Conservation (phyloP, 1,140 invertebrate genomes). For the Apis laboriosa region DNA sequence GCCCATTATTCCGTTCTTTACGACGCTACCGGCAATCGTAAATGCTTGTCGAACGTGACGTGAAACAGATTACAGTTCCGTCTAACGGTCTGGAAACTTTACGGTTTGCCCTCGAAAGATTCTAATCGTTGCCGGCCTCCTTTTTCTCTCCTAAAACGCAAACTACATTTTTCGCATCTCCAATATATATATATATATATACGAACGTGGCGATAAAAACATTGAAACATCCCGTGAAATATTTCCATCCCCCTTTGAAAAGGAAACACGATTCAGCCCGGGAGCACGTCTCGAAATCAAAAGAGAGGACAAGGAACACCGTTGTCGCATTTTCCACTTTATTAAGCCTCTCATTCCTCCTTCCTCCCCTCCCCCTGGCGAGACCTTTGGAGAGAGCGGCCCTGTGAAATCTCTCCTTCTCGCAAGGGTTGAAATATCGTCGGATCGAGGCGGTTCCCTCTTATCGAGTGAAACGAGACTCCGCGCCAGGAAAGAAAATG, state of each 20-base stretch:
- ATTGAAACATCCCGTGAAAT: background rate
- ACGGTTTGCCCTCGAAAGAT: background rate
- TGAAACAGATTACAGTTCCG: constrained; percentile 25
- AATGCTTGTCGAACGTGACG: constrained; percentile 27
- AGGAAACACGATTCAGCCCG: background rate
- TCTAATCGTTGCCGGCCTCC: background rate
- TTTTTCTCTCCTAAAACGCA: background rate
- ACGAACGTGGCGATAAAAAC: background rate
- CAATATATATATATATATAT: too few species aligned
- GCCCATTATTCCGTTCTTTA: constrained; percentile 26
- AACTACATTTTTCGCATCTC: too few species aligned
- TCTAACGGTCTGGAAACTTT: constrained; percentile 24
- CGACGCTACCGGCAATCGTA: constrained; percentile 14
- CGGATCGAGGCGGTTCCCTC: constrained; percentile 69
- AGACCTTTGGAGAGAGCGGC: background rate
- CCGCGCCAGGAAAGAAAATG: constrained; percentile 73
- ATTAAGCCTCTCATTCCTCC: constrained; percentile 27
- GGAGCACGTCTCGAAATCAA: constrained; percentile 7
- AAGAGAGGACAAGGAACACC: constrained; percentile 11
- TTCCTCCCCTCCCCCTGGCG: background rate
- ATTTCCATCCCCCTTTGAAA: background rate
- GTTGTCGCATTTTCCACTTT: constrained; percentile 42
- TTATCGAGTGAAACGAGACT: constrained; percentile 71
- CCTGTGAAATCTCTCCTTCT: constrained; percentile 49
- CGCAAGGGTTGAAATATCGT: constrained; percentile 68